Percentiles rank a stretch among this genome's conserved stretches.
Evolutionary conservation across 64 coral and sea anemone genomes (phyloP).

Genomic region (Actinia tenebrosa): DNA sequence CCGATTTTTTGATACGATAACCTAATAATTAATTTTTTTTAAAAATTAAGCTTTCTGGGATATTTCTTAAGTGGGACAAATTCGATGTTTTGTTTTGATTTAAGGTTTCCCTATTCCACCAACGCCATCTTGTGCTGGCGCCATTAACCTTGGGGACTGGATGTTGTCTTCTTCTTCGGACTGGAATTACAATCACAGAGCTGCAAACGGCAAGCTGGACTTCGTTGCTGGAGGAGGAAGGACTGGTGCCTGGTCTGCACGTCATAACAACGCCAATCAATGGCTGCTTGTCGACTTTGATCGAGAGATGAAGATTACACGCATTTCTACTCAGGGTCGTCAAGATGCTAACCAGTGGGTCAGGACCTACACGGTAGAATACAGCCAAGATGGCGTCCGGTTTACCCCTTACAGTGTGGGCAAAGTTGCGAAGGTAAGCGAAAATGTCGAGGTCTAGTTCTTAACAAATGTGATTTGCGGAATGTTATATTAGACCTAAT

Average conservation of each 20-base stretch:
- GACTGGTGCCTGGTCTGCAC: conserved; percentile 32
- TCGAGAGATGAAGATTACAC: conserved; percentile 27
- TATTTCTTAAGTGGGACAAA: too few relatives aligned
- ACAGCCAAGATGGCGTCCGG: conserved; percentile 22
- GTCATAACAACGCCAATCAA: conserved; percentile 5
- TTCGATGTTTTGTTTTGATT: too few relatives aligned
- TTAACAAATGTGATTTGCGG: too few relatives aligned
- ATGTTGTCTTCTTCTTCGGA: conserved; percentile 34
- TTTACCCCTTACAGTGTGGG: neutral
- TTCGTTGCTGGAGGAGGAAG: neutral
- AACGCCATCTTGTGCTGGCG: neutral
- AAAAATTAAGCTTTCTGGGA: too few relatives aligned
- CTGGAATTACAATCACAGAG: conserved; percentile 15
- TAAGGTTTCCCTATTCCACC: neutral
- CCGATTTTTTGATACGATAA: too few relatives aligned
- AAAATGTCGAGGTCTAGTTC: neutral
- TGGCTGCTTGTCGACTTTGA: conserved; percentile 38
- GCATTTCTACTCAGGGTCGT: conserved; percentile 38
- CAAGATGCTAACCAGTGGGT: conserved; percentile 13
- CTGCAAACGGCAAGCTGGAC: conserved; percentile 35
- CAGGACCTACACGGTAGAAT: conserved; percentile 12
- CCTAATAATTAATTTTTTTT: too few relatives aligned
- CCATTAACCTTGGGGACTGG: conserved; percentile 26
- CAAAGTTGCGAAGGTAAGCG: neutral
- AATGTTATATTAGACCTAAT: too few relatives aligned